phyloP scores from a whole-genome alignment of 2,797 vertebrate species.

The Sebastes vulpes region DNA sequence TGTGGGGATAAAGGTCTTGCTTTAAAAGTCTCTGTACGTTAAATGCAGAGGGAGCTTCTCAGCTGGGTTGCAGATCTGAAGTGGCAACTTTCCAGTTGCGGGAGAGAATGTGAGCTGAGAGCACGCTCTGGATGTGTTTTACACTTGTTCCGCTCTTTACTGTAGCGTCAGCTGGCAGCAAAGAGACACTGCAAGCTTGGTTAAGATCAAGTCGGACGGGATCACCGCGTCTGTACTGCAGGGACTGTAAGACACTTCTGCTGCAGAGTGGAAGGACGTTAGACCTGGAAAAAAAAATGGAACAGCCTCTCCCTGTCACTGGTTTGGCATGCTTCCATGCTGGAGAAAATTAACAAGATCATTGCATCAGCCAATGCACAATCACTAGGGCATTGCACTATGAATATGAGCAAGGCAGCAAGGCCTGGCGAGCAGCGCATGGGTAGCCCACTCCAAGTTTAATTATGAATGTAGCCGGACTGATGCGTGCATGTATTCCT shows the following conservation, averaged over 20 bases:
- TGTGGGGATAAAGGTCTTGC: slow-evolving; percentile 5
- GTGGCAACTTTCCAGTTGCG: slow-evolving; percentile 12
- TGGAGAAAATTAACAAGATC: slow-evolving; percentile 39
- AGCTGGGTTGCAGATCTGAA: slow-evolving; percentile 36
- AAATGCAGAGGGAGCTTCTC: slow-evolving; percentile 44
- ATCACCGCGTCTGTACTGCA: background rate
- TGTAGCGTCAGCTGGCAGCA: slow-evolving; percentile 44
- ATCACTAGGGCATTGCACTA: slow-evolving; percentile 31
- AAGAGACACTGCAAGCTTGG: slow-evolving; percentile 14
- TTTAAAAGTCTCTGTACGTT: slow-evolving; percentile 27
- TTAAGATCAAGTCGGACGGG: slow-evolving; percentile 2
- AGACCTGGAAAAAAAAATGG: slow-evolving; percentile 3
- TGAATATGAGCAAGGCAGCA: slow-evolving; percentile 6
- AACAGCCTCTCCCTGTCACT: background rate
- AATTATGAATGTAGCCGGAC: slow-evolving; percentile 25
- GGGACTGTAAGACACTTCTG: background rate
- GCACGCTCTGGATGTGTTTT: background rate
- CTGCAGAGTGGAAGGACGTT: slow-evolving; percentile 18
- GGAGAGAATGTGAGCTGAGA: background rate
- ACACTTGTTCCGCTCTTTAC: slow-evolving; percentile 7
- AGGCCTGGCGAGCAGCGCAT: background rate
- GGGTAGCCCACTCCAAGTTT: background rate
- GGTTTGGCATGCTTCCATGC: background rate
- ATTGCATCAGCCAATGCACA: slow-evolving; percentile 43
- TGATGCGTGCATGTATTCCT: slow-evolving; percentile 6